A percentile compares a stretch with the other conserved stretches of the same genome.
These are phyloP conservation scores for Hirtodrosophila duncani DNA, from an alignment of 2,888 invertebrate species.

Conservation along the genomic window DNA sequence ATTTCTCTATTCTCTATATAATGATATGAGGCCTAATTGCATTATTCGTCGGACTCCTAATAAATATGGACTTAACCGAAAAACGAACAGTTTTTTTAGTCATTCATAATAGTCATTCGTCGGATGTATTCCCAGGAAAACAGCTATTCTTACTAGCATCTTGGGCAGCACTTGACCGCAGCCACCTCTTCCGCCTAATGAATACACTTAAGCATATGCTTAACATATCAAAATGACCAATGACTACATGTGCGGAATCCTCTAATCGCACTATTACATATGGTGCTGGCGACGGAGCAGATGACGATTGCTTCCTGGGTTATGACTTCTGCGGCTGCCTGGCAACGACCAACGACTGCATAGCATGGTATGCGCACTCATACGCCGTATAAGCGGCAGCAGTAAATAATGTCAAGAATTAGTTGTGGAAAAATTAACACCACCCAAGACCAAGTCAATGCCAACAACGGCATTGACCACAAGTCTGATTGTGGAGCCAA, in stretches of 20 bases:
- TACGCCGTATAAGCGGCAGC: conserved; percentile 13
- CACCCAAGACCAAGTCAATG: conserved; percentile 46
- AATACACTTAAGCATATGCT: conserved; percentile 5
- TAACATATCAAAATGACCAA: too few relatives aligned
- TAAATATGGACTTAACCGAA: too few relatives aligned
- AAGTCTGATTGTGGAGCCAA: conserved; percentile 47
- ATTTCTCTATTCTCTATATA: too few relatives aligned
- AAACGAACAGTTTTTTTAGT: conserved; percentile 8
- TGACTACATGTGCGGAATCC: too few relatives aligned
- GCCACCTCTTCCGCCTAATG: conserved; percentile 31
- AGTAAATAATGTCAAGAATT: conserved; percentile 63
- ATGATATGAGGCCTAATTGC: too few relatives aligned
- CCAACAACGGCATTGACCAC: conserved; percentile 61
- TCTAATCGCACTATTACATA: too few relatives aligned
- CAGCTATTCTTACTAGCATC: background rate
- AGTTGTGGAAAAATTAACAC: conserved; percentile 70
- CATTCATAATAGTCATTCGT: too few relatives aligned
- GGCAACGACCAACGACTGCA: conserved; percentile 32
- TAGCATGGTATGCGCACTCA: background rate
- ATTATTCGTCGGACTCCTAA: too few relatives aligned
- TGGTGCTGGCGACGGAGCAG: background rate
- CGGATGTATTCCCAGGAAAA: conserved; percentile 25
- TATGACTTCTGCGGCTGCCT: conserved; percentile 67
- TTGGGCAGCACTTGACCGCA: conserved; percentile 13
- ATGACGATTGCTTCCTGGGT: conserved; percentile 56